A percentile compares a stretch with the other conserved stretches of the same genome.
Conservation (phyloP, 2,797 vertebrate species). For the Enteromius afrohamiltoni region DNA sequence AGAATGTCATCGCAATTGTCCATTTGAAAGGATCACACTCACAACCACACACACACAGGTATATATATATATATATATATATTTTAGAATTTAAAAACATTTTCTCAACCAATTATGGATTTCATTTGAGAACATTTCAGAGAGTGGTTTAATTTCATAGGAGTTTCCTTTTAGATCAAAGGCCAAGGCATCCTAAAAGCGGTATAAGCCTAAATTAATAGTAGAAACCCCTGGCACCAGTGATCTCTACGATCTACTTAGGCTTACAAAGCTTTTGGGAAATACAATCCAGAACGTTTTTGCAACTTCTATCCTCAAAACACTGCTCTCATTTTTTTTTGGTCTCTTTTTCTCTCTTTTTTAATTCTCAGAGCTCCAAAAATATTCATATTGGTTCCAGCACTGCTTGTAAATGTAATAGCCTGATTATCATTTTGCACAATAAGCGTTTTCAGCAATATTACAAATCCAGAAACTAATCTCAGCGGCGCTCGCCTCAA, state of each 20-base stretch:
- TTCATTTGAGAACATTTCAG: conserved; percentile 13
- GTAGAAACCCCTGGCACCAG: neutral
- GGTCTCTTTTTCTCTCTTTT: neutral
- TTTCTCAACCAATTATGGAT: neutral
- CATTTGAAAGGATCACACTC: neutral
- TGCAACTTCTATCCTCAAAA: conserved; percentile 12
- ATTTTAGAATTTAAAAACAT: too few species aligned
- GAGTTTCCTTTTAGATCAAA: conserved; percentile 53
- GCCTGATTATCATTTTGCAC: conserved; percentile 56
- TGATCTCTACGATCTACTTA: neutral
- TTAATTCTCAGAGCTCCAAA: conserved; percentile 45
- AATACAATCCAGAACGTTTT: neutral
- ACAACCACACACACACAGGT: neutral
- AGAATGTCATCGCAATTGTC: neutral
- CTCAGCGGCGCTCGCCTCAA: conserved; percentile 65
- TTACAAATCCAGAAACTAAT: conserved; percentile 59
- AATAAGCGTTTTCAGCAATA: conserved; percentile 44
- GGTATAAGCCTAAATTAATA: neutral
- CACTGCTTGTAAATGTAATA: conserved; percentile 59
- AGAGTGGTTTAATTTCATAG: conserved; percentile 15
- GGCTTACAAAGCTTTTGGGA: neutral
- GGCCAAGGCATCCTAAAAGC: neutral
- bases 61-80: too few species aligned
- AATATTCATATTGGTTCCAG: conserved; percentile 60
- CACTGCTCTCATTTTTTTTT: neutral